Base-by-base conservation (phyloP, 2,888 invertebrate species). In the Atrina japonica region DNA sequence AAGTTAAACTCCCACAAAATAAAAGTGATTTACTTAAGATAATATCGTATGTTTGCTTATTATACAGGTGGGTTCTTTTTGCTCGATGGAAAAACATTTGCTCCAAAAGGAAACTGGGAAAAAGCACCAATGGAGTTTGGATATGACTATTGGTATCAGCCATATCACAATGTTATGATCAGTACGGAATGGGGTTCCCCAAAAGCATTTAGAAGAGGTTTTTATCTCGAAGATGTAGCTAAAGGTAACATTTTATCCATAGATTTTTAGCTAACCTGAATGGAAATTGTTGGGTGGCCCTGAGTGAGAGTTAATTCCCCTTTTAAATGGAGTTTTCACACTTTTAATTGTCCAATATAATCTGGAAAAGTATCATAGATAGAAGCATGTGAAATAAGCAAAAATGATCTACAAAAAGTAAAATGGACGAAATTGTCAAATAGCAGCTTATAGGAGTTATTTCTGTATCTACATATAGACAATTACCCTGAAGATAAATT, bases 121-220 rank as follows among this genome's bases (percentile, higher is more conserved):
- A 77, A 73, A 3, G 72, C 75, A 6, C 58, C 65, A 3, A 47
- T 79, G 0, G 76, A 82, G 14, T 88, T 95, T 82, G 96, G 96
- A 5, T 99, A 99, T 89, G 98, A 99, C 90, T 99, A 96, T 89
- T 98, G 98, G 98, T 98, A 98, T 90, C 98, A 99, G 88, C 98
- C 98, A 0, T 93, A 95, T 83, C 95, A 95, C 84, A 96, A 99
- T 90, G 93, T 96, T 0, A 95, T 99, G 94, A 92, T 97, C 25
- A 94, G 97, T 16, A 93, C 95, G 0, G 98, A 98, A 92, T 99
- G 98, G 98, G 97, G 96, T 0, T 93, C 94, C 0, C 99, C 99
- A 0, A 94, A 93, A 74, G 92, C 94, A 59, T 97, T 97, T 88
- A 94, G 94, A 83, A 91, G 91, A 25, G 94, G 94, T 1, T 94